Evolutionary conservation across 1,140 invertebrate genomes (phyloP).

Genomic region (Dendroctonus valens): DNA sequence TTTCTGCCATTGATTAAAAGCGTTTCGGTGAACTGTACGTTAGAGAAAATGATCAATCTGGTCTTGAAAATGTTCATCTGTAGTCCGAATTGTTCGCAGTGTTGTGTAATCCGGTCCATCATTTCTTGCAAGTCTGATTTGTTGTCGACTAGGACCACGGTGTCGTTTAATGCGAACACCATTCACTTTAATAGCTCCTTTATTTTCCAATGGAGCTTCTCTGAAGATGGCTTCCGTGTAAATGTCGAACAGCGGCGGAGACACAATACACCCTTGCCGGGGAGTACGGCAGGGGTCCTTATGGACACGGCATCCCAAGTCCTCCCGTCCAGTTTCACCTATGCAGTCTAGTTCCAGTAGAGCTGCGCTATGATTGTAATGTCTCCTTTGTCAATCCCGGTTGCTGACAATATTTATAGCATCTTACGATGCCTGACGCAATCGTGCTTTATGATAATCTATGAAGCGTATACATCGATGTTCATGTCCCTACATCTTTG

Average conservation of each 20-base stretch:
- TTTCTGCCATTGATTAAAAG: not conserved
- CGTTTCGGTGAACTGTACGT: not conserved
- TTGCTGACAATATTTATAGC: not conserved
- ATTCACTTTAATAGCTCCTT: not conserved
- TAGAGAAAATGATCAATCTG: not conserved
- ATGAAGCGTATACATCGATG: not conserved
- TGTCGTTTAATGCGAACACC: not conserved
- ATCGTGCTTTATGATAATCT: not conserved
- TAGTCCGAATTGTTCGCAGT: not conserved
- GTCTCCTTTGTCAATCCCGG: not conserved
- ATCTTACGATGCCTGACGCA: not conserved
- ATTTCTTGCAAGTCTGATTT: not conserved
- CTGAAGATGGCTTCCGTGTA: too few relatives aligned
- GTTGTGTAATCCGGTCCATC: not conserved
- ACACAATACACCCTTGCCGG: not conserved
- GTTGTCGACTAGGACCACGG: not conserved
- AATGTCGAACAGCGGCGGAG: not conserved
- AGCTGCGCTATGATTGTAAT: not conserved
- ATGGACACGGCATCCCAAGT: not conserved
- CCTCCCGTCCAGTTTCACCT: not conserved
- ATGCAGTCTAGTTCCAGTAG: not conserved
- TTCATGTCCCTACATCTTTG: constrained; percentile 1
- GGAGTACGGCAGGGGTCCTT: too few relatives aligned
- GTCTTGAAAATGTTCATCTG: constrained; percentile 1
- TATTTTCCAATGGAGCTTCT: not conserved